Evolutionary conservation across 2,113 vertebrate genomes (phyloP).

Genomic region (Oreochromis spilurus): DNA sequence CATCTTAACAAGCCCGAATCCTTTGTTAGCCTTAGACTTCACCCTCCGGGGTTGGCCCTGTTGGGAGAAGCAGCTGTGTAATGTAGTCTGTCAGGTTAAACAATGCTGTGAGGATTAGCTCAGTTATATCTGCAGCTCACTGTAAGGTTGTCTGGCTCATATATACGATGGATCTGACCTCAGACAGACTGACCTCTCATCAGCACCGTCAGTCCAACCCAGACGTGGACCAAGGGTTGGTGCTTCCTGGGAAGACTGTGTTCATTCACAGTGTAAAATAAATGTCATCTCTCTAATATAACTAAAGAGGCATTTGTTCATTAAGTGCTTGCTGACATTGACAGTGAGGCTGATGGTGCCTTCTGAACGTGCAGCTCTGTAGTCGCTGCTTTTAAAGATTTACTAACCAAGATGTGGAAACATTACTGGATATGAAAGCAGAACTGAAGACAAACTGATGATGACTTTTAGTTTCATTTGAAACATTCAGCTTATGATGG

Average conservation of each 20-base stretch:
- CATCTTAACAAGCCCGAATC: neutral
- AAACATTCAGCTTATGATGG: neutral
- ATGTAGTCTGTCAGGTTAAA: neutral
- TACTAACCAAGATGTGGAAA: neutral
- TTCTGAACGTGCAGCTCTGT: rapidly evolving
- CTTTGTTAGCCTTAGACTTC: rapidly evolving
- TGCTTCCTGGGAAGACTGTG: rapidly evolving
- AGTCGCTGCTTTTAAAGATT: neutral
- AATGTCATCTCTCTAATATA: neutral
- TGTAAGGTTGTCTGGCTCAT: neutral
- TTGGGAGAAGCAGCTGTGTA: rapidly evolving
- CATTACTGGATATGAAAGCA: neutral
- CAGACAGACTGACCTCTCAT: neutral
- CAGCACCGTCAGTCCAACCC: neutral
- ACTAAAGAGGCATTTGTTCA: neutral
- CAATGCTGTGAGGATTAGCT: neutral
- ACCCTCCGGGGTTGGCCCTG: rapidly evolving
- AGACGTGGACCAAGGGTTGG: neutral
- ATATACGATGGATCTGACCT: neutral
- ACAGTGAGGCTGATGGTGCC: rapidly evolving
- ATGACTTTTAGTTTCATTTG: neutral
- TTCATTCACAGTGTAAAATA: neutral
- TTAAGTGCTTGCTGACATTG: neutral
- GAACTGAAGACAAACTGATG: rapidly evolving
- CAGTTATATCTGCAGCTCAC: neutral